phyloP scores from a whole-genome alignment of 2,888 invertebrate species.

The Podotricha telesiphe region DNA sequence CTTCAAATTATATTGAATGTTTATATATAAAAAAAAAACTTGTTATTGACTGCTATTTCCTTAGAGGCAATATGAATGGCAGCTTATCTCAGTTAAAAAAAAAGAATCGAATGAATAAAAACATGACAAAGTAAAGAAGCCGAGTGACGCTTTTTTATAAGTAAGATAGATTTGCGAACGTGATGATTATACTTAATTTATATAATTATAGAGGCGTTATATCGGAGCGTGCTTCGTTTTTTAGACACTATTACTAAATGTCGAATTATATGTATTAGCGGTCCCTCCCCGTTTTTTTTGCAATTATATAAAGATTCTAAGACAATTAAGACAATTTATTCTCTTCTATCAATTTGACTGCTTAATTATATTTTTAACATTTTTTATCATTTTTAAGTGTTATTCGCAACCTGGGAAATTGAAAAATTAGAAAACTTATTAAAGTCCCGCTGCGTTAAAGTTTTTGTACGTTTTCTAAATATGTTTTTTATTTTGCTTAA shows the following conservation, averaged over 20 bases:
- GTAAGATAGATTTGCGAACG: not conserved
- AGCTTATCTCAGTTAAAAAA: not conserved
- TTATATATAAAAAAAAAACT: too few species aligned
- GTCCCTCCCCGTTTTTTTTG: not conserved
- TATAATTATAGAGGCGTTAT: conserved; percentile 13
- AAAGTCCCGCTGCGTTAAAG: too few species aligned
- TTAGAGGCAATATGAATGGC: not conserved
- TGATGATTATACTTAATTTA: conserved; percentile 12
- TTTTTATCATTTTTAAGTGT: too few species aligned
- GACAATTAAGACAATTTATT: not conserved
- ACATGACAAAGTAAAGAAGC: not conserved
- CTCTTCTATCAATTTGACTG: not conserved
- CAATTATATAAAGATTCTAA: not conserved
- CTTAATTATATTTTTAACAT: not conserved
- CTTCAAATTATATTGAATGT: too few species aligned
- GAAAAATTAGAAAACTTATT: too few species aligned
- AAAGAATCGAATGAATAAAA: not conserved
- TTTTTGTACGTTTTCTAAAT: too few species aligned
- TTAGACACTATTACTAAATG: not conserved
- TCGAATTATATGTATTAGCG: conserved; percentile 2
- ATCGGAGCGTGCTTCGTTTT: not conserved
- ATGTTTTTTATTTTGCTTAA: too few species aligned
- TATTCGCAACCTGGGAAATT: too few species aligned
- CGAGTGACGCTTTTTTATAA: not conserved
- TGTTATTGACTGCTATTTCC: too few species aligned